Percentiles rank a stretch among this genome's conserved stretches.
phyloP scores from a whole-genome alignment of 2,113 vertebrate species.

The Butorides virescens region DNA sequence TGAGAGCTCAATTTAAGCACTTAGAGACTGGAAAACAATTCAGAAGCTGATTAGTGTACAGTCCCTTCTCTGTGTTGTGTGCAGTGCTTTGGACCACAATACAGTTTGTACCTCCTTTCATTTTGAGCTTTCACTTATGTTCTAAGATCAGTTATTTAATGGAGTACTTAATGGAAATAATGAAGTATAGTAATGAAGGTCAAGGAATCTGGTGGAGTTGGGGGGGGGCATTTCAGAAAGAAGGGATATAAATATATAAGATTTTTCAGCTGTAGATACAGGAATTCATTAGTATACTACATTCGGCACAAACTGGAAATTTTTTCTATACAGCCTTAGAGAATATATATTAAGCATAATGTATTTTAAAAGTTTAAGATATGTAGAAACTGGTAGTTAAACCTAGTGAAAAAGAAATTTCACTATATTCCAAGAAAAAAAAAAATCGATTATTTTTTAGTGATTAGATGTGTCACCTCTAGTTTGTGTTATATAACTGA shows the following conservation, averaged over 20 bases:
- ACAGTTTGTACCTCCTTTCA: not conserved
- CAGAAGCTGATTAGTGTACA: not conserved
- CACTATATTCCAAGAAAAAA: not conserved
- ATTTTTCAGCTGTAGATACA: not conserved
- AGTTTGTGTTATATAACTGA: not conserved
- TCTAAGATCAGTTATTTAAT: not conserved
- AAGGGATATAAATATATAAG: not conserved
- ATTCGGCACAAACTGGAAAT: not conserved
- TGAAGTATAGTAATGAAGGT: not conserved
- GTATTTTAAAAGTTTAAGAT: not conserved
- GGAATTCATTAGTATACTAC: not conserved
- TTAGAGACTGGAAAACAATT: not conserved
- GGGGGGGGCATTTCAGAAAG: not conserved
- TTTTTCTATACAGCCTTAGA: not conserved
- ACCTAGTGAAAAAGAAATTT: not conserved
- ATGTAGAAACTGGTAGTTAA: not conserved
- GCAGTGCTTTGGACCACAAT: not conserved
- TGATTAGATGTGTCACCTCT: not conserved
- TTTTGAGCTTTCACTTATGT: not conserved
- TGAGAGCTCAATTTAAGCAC: not conserved
- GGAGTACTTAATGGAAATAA: not conserved
- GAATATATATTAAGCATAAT: not conserved
- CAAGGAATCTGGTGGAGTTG: not conserved
- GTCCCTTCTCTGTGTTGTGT: not conserved
- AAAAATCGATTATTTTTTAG: not conserved